Evolutionary conservation across 1,140 invertebrate genomes (phyloP).

Genomic region (Drosophila erecta): DNA sequence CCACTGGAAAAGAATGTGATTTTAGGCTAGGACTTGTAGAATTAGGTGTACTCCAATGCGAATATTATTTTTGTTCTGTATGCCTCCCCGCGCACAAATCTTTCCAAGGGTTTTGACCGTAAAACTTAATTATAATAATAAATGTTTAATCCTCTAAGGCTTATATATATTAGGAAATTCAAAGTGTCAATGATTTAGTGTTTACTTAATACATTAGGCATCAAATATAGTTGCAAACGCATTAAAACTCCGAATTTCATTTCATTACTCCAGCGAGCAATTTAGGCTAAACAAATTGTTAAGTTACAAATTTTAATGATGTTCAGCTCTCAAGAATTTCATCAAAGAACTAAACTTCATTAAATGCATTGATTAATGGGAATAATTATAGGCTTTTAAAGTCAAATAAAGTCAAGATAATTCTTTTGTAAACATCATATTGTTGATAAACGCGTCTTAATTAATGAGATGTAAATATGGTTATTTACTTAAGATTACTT

Average conservation of each 20-base stretch:
- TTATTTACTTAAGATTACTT: too few relatives aligned
- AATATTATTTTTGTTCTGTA: slow-evolving; percentile 50
- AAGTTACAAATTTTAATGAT: too few relatives aligned
- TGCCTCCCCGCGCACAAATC: slow-evolving; percentile 10
- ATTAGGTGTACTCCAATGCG: slow-evolving; percentile 37
- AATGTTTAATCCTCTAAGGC: slow-evolving; percentile 6
- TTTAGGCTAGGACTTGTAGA: slow-evolving; percentile 47
- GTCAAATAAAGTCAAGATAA: too few relatives aligned
- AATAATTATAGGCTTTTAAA: too few relatives aligned
- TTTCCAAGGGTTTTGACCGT: slow-evolving; percentile 4
- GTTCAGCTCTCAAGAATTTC: background rate
- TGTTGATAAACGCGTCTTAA: too few relatives aligned
- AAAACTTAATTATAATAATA: background rate
- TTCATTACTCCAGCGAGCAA: background rate
- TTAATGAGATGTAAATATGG: too few relatives aligned
- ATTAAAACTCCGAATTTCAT: background rate
- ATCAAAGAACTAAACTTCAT: too few relatives aligned
- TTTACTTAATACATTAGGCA: background rate
- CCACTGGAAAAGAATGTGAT: slow-evolving; percentile 66
- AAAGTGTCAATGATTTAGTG: slow-evolving; percentile 2
- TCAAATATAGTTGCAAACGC: background rate
- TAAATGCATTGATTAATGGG: too few relatives aligned
- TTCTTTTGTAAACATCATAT: too few relatives aligned
- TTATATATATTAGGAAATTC: slow-evolving; percentile 7
- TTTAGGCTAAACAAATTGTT: too few relatives aligned